Evolutionary conservation across 2,113 vertebrate species (phyloP).

Genomic region (Heterocephalus glaber): DNA sequence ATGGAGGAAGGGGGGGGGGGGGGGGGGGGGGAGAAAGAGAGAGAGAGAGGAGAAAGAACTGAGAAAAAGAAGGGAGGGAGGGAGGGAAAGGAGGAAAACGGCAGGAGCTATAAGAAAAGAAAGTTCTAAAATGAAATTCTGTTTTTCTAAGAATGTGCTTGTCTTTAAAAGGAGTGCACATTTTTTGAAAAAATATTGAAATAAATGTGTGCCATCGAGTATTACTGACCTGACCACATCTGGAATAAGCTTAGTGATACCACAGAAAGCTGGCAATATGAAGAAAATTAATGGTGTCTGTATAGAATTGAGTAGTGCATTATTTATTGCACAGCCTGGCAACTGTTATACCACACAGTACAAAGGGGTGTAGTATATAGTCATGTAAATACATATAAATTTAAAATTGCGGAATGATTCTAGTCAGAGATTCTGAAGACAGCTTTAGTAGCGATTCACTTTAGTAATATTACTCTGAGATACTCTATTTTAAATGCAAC

Average conservation of each 20-base stretch:
- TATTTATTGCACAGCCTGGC: neutral
- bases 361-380: neutral
- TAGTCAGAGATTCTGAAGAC: neutral
- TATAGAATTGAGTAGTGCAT: neutral
- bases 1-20: neutral
- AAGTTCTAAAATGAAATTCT: neutral
- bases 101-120: neutral
- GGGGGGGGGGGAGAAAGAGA: neutral
- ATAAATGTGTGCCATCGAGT: neutral
- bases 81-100: no score
- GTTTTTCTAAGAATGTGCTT: neutral
- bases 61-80: no score
- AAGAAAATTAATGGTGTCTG: neutral
- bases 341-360: neutral
- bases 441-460: conserved; percentile 33
- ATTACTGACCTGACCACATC: neutral
- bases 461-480: neutral
- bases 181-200: neutral
- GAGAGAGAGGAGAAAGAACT: neutral
- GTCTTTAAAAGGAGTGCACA: neutral
- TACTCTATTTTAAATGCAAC: conserved; percentile 10
- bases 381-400: neutral
- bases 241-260: neutral
- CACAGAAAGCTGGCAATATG: neutral
- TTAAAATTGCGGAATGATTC: neutral